Evolutionary conservation across 35 echinoderm and acorn worm species (phyloP).

Genomic region (Holothuria glaberrima): DNA sequence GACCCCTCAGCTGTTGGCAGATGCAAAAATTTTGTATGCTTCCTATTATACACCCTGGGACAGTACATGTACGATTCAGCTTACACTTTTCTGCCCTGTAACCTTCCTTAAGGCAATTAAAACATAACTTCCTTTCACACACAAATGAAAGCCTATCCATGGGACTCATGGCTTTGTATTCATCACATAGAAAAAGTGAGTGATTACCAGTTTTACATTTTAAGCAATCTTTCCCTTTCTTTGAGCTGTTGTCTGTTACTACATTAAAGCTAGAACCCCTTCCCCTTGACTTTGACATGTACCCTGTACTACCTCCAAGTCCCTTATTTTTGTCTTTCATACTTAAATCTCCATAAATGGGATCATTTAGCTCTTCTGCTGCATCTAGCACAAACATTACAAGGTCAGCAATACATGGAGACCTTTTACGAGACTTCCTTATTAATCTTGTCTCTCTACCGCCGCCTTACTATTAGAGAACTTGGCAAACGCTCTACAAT

Average conservation of each 20-base stretch:
- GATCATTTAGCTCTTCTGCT: not conserved
- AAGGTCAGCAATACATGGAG: not conserved
- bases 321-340: not conserved
- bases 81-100: not conserved
- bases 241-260: not conserved
- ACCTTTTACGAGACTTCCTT: not conserved
- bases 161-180: not conserved
- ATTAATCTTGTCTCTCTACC: not conserved
- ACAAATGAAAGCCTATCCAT: not conserved
- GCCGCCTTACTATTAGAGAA: not conserved
- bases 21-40: not conserved
- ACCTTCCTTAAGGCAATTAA: not conserved
- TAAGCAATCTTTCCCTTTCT: too few species aligned
- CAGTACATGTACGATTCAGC: not conserved
- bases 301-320: constrained; percentile 1
- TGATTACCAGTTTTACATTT: not conserved
- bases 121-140: not conserved
- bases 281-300: not conserved
- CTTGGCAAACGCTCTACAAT: not conserved
- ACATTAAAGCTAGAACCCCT: not conserved
- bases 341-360: not conserved
- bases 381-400: not conserved
- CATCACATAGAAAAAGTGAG: not conserved
- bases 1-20: not conserved
- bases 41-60: not conserved